Evolutionary conservation across 2,113 vertebrate genomes (phyloP).

Genomic region (Triplophysa tibetana): DNA sequence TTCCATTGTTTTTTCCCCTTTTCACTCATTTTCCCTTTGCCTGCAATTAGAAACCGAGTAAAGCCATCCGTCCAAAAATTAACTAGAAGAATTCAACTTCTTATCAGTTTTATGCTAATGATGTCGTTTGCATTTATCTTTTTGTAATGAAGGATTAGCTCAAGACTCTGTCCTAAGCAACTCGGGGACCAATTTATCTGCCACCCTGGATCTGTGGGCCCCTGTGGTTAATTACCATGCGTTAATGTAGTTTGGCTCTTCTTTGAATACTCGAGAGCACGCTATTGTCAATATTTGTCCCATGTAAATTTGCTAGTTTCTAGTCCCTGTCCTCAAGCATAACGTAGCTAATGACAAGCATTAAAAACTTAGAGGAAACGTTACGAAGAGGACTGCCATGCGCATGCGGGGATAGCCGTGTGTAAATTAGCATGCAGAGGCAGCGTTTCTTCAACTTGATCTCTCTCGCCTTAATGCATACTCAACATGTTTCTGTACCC

Average conservation of each 20-base stretch:
- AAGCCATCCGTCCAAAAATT: constrained; percentile 70
- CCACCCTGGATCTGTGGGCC: constrained; percentile 76
- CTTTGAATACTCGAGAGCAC: constrained; percentile 72
- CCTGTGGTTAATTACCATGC: constrained; percentile 84
- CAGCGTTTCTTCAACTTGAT: constrained; percentile 50
- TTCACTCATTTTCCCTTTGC: constrained; percentile 33
- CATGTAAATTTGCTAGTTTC: constrained; percentile 58
- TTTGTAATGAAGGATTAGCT: constrained; percentile 84
- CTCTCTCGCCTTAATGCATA: constrained; percentile 60
- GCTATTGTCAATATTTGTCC: constrained; percentile 83
- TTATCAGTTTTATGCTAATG: constrained; percentile 81
- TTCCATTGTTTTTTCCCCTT: constrained; percentile 32
- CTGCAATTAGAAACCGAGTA: constrained; percentile 68
- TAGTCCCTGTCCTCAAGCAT: constrained; percentile 72
- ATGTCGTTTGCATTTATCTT: constrained; percentile 82
- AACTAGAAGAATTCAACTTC: constrained; percentile 76
- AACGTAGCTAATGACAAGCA: constrained; percentile 73
- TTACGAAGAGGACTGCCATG: constrained; percentile 52
- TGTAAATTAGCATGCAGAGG: constrained; percentile 34
- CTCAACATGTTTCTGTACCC: constrained; percentile 70
- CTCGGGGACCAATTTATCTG: constrained; percentile 83
- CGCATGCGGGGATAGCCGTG: constrained; percentile 48
- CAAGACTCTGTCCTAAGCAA: constrained; percentile 78
- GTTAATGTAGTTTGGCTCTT: constrained; percentile 84
- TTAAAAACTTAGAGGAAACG: constrained; percentile 71